Conservation (phyloP, 2,888 invertebrate genomes). For the Fabriciana adippe region DNA sequence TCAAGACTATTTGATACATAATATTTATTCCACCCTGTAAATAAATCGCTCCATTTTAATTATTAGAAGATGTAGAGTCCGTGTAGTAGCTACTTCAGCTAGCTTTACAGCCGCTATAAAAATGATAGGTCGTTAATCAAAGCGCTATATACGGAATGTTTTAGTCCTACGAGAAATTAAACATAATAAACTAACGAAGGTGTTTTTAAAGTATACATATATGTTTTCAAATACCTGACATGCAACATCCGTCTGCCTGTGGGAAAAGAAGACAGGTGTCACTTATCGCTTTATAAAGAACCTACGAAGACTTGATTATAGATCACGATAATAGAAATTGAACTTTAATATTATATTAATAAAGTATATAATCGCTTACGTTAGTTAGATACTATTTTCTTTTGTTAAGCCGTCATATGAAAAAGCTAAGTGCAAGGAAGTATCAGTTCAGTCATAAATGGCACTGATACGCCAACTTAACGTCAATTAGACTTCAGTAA, state of each 20-base stretch:
- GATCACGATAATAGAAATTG: slow-evolving; percentile 27
- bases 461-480: slow-evolving; percentile 53
- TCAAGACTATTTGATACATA: too few relatives aligned
- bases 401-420: slow-evolving; percentile 51
- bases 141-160: slow-evolving; percentile 22
- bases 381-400: slow-evolving; percentile 11
- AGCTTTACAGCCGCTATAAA: slow-evolving; percentile 19
- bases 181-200: slow-evolving; percentile 51
- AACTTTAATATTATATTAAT: slow-evolving; percentile 20
- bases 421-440: slow-evolving; percentile 59
- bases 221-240: slow-evolving; percentile 71
- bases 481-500: slow-evolving; percentile 41
- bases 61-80: slow-evolving; percentile 5
- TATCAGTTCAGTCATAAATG: slow-evolving; percentile 66
- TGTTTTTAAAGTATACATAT: slow-evolving; percentile 53
- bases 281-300: slow-evolving; percentile 60
- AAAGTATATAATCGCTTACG: slow-evolving; percentile 27
- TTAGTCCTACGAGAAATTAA: slow-evolving; percentile 28
- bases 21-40: background rate
- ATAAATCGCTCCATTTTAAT: slow-evolving; percentile 14
- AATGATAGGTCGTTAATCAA: slow-evolving; percentile 21
- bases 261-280: slow-evolving; percentile 79
- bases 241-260: slow-evolving; percentile 70
- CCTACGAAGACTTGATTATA: slow-evolving; percentile 54
- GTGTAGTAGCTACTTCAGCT: slow-evolving; percentile 3